A percentile compares a stretch with the other conserved stretches of the same genome.
phyloP scores from a whole-genome alignment of 2,113 vertebrate species.

The Gila orcuttii region DNA sequence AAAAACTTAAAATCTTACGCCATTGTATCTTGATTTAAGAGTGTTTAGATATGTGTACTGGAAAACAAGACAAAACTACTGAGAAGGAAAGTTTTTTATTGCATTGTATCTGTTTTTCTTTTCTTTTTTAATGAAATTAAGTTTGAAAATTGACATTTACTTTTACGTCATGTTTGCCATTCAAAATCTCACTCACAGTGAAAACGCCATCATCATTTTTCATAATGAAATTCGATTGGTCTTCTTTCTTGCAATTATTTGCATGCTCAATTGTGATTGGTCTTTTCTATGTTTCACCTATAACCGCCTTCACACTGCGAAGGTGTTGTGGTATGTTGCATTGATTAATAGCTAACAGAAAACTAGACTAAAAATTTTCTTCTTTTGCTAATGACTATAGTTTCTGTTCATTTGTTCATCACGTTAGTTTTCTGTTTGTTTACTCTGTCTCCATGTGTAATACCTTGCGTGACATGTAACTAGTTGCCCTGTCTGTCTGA shows the following conservation, averaged over 20 bases:
- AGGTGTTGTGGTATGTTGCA: not conserved
- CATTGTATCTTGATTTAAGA: not conserved
- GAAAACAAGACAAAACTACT: not conserved
- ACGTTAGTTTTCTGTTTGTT: not conserved
- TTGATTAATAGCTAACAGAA: not conserved
- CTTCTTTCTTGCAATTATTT: not conserved
- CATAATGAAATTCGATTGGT: not conserved
- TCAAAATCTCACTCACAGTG: not conserved
- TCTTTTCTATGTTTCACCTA: no score
- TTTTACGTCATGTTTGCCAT: not conserved
- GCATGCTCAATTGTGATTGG: not conserved
- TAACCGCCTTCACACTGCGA: not conserved
- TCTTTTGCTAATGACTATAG: not conserved
- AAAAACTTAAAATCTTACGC: not conserved
- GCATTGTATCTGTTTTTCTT: no score
- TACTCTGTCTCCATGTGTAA: slow-evolving; percentile 10
- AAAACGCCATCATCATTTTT: not conserved
- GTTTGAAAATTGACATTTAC: not conserved
- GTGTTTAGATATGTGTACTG: not conserved
- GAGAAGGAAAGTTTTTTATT: not conserved
- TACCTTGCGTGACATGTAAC: not conserved
- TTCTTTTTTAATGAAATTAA: not conserved
- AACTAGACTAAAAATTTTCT: not conserved
- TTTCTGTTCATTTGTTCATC: not conserved
- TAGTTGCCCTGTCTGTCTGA: slow-evolving; percentile 27